These are phyloP conservation scores for Tapirus terrestris DNA, from an alignment of 2,113 vertebrate genomes.

Conservation along the genomic window DNA sequence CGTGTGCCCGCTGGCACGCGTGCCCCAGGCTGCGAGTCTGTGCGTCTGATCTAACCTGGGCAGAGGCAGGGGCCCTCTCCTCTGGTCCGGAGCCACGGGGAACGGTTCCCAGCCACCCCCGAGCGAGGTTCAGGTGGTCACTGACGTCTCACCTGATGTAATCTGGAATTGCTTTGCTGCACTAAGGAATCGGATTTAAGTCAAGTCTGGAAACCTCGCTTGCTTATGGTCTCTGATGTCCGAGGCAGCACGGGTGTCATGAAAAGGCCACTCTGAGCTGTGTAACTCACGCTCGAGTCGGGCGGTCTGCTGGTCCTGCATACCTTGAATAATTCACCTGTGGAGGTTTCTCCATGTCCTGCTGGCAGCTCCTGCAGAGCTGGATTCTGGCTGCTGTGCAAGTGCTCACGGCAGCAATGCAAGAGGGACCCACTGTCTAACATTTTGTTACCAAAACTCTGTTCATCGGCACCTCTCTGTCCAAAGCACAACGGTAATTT, in stretches of 20 bases:
- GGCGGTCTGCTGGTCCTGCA: not conserved
- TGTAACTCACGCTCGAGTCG: not conserved
- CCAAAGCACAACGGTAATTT: not conserved
- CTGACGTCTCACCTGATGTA: not conserved
- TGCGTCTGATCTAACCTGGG: not conserved
- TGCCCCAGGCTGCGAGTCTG: not conserved
- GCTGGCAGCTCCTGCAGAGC: not conserved
- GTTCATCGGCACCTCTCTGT: not conserved
- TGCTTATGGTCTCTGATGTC: not conserved
- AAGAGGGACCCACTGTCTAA: not conserved
- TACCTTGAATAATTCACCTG: slow-evolving; percentile 17
- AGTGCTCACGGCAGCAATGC: not conserved
- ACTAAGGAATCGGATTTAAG: not conserved
- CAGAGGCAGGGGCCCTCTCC: not conserved
- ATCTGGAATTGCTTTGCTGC: not conserved
- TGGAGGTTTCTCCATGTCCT: not conserved
- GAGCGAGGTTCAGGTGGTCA: too few relatives aligned
- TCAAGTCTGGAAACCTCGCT: not conserved
- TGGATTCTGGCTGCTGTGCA: not conserved
- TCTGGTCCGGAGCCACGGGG: not conserved
- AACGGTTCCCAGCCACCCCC: not conserved
- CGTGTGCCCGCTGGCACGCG: not conserved
- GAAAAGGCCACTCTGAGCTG: not conserved
- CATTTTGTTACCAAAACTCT: not conserved
- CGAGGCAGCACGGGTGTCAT: not conserved